Evolutionary conservation across 2,113 vertebrate genomes (phyloP).

Genomic region (Indri indri): DNA sequence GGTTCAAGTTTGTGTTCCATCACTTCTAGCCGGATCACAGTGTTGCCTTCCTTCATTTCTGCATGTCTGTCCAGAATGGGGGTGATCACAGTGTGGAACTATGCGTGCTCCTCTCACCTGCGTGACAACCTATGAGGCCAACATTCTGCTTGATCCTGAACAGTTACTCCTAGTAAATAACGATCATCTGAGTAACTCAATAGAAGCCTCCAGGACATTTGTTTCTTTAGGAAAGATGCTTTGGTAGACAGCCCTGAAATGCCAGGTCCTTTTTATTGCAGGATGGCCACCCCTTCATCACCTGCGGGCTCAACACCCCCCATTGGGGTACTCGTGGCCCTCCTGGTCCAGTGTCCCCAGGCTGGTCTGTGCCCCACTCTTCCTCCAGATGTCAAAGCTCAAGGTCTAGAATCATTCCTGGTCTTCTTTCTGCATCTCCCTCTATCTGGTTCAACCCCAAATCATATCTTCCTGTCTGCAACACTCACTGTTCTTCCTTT

Average conservation of each 20-base stretch:
- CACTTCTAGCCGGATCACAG: too few species aligned
- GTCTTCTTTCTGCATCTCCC: too few species aligned
- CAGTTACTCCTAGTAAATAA: neutral
- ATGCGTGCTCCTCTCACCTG: fast-evolving
- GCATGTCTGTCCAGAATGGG: fast-evolving
- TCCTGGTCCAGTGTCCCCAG: neutral
- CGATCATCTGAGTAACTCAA: neutral
- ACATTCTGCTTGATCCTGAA: too few species aligned
- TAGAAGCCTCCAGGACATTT: neutral
- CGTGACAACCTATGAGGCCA: fast-evolving
- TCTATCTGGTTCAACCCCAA: fast-evolving
- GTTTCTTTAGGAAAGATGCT: neutral
- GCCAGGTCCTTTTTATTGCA: fast-evolving
- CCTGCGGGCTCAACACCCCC: too few species aligned
- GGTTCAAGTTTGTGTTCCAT: fast-evolving
- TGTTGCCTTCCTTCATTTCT: too few species aligned
- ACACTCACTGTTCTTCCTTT: neutral
- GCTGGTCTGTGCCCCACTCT: fast-evolving
- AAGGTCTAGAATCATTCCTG: neutral
- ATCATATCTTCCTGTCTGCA: fast-evolving
- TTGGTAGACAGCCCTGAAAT: neutral
- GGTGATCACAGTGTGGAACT: fast-evolving
- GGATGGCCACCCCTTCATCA: fast-evolving
- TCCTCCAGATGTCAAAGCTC: too few species aligned
- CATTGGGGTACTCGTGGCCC: fast-evolving